Percentiles rank a stretch among this genome's conserved stretches.
Conservation (phyloP, 92 coral and sea anemone genomes). For the Porites rus region DNA sequence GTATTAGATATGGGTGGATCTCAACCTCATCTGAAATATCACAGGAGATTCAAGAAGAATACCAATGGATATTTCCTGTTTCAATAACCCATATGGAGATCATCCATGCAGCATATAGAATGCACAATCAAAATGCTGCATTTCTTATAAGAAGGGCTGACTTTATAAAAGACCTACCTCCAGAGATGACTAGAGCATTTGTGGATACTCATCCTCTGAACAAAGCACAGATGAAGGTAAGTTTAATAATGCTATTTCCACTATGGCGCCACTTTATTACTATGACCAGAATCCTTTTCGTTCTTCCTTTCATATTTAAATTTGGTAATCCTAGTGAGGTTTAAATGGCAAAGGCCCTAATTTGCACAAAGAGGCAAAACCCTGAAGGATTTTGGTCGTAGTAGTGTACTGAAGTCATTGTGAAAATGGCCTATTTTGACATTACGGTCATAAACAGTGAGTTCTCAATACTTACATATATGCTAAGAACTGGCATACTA, state of each 20-base stretch:
- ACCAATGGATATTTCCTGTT: conserved; percentile 75
- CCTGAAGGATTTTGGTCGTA: too few relatives aligned
- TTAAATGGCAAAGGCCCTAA: too few relatives aligned
- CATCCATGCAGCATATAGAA: conserved; percentile 80
- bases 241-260: too few relatives aligned
- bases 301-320: too few relatives aligned
- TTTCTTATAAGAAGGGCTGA: conserved; percentile 72
- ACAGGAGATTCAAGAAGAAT: conserved; percentile 68
- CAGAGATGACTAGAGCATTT: conserved; percentile 61
- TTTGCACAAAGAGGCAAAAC: too few relatives aligned
- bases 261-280: too few relatives aligned
- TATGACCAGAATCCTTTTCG: too few relatives aligned
- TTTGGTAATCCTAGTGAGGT: too few relatives aligned
- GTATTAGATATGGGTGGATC: conserved; percentile 84
- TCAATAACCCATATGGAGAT: conserved; percentile 91
- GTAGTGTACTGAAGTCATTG: too few relatives aligned
- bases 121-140: conserved; percentile 75
- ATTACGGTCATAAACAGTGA: too few relatives aligned
- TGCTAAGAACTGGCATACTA: neutral
- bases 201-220: conserved; percentile 64
- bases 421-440: too few relatives aligned
- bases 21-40: conserved; percentile 69
- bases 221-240: conserved; percentile 69
- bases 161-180: conserved; percentile 63
- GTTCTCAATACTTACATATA: too few relatives aligned